Conservation (phyloP, 2,888 invertebrate genomes). For the Trichacis sp. region DNA sequence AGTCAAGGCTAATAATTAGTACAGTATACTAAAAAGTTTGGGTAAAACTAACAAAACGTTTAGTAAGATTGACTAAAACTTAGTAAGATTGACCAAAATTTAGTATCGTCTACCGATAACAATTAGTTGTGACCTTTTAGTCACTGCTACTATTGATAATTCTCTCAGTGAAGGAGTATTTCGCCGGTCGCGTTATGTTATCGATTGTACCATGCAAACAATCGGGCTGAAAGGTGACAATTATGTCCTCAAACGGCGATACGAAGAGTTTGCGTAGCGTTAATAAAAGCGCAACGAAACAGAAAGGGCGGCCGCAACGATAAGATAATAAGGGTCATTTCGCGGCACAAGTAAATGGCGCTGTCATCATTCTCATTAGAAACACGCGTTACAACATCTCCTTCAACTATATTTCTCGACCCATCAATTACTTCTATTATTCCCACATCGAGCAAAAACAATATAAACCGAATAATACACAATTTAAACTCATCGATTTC, state of each 20-base stretch:
- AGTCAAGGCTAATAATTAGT: too few relatives aligned
- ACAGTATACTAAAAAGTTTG: too few relatives aligned
- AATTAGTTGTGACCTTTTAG: too few relatives aligned
- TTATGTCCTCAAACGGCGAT: not conserved
- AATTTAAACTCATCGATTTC: too few relatives aligned
- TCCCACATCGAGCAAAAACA: not conserved
- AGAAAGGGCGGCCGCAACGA: not conserved
- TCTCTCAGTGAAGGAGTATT: too few relatives aligned
- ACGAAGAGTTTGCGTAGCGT: not conserved
- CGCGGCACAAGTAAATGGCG: not conserved
- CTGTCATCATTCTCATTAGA: not conserved
- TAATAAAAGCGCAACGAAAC: not conserved
- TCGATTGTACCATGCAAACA: too few relatives aligned
- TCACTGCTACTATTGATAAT: too few relatives aligned
- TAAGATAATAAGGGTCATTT: constrained; percentile 4
- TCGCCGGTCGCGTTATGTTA: too few relatives aligned
- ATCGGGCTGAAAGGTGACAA: not conserved
- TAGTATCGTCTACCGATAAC: too few relatives aligned
- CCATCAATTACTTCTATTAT: constrained; percentile 2
- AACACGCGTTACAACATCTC: not conserved
- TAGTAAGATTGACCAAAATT: too few relatives aligned
- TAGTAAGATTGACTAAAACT: too few relatives aligned
- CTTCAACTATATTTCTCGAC: not conserved
- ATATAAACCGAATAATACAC: constrained; percentile 2
- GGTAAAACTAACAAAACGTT: too few relatives aligned